Conservation (phyloP, 35 echinoderm and acorn worm species). For the Holothuria glaberrima region DNA sequence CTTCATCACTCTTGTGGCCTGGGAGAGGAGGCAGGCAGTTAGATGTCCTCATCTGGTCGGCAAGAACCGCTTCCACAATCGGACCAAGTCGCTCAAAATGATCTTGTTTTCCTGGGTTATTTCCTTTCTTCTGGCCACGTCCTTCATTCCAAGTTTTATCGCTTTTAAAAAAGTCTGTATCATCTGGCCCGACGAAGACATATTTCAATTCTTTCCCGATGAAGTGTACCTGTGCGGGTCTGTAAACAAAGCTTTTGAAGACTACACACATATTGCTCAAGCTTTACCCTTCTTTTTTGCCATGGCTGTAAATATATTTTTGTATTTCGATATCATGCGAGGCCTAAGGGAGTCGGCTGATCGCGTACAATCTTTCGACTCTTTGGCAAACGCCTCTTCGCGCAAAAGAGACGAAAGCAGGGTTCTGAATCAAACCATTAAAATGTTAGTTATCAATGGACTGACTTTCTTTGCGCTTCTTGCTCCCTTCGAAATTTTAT, state of each 20-base stretch:
- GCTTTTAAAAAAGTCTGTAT: conserved; percentile 30
- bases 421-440: conserved; percentile 45
- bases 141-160: conserved; percentile 30
- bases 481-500: conserved; percentile 69
- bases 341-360: conserved; percentile 52
- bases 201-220: neutral
- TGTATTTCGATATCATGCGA: conserved; percentile 59
- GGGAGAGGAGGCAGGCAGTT: conserved; percentile 60
- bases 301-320: conserved; percentile 34
- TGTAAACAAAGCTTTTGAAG: neutral
- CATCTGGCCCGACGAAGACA: conserved; percentile 60
- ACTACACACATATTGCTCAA: conserved; percentile 53
- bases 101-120: conserved; percentile 42
- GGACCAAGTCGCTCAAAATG: conserved; percentile 25
- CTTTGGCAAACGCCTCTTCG: conserved; percentile 1
- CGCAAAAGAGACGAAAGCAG: conserved; percentile 31
- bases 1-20: conserved; percentile 70
- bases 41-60: conserved; percentile 47
- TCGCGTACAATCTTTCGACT: conserved; percentile 24
- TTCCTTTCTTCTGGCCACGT: conserved; percentile 19
- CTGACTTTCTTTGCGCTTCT: conserved; percentile 60
- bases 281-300: conserved; percentile 63
- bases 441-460: conserved; percentile 77
- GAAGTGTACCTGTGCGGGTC: conserved; percentile 6
- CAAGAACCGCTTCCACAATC: conserved; percentile 38